phyloP scores from a whole-genome alignment of 2,888 invertebrate genomes.

The Imbricaverruca yamaguchii region DNA sequence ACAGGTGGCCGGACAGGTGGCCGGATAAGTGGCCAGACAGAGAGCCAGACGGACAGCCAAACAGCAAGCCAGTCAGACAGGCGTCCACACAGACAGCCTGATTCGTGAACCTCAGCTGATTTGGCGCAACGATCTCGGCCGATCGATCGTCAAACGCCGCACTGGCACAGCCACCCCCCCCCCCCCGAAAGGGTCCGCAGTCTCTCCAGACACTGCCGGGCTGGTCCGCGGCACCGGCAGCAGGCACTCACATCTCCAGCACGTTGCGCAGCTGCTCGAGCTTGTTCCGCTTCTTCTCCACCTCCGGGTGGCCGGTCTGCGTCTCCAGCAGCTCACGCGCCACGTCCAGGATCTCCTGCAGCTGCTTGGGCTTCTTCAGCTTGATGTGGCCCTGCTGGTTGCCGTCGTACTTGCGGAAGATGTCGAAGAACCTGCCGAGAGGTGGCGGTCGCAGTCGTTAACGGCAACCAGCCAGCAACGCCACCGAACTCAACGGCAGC shows the following conservation, averaged over 20 bases:
- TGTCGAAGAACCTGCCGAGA: slow-evolving; percentile 79
- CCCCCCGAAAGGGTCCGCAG: not conserved
- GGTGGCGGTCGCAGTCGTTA: not conserved
- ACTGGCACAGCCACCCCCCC: slow-evolving; percentile 7
- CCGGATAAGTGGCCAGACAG: too few relatives aligned
- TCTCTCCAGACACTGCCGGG: too few relatives aligned
- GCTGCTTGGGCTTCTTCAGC: slow-evolving; percentile 90
- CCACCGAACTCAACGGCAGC: too few relatives aligned
- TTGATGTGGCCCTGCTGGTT: slow-evolving; percentile 94
- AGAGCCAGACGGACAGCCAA: too few relatives aligned
- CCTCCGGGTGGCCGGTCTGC: slow-evolving; percentile 77
- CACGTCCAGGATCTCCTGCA: slow-evolving; percentile 96
- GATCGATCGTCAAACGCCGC: too few relatives aligned
- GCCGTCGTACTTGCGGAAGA: slow-evolving; percentile 95
- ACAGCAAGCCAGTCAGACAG: too few relatives aligned
- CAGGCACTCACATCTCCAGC: slow-evolving; percentile 81
- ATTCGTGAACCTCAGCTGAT: too few relatives aligned
- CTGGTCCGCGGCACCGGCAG: too few relatives aligned
- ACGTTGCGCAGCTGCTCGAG: slow-evolving; percentile 95
- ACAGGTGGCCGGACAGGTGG: too few relatives aligned
- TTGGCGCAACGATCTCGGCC: too few relatives aligned
- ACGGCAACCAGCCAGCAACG: too few relatives aligned
- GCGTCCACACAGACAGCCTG: too few relatives aligned
- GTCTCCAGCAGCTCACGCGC: slow-evolving; percentile 82
- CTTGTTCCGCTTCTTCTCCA: slow-evolving; percentile 95